Percentiles rank a stretch among this genome's conserved stretches.
Conservation (phyloP, 2,797 vertebrate genomes). For the Acipenser oxyrinchus region DNA sequence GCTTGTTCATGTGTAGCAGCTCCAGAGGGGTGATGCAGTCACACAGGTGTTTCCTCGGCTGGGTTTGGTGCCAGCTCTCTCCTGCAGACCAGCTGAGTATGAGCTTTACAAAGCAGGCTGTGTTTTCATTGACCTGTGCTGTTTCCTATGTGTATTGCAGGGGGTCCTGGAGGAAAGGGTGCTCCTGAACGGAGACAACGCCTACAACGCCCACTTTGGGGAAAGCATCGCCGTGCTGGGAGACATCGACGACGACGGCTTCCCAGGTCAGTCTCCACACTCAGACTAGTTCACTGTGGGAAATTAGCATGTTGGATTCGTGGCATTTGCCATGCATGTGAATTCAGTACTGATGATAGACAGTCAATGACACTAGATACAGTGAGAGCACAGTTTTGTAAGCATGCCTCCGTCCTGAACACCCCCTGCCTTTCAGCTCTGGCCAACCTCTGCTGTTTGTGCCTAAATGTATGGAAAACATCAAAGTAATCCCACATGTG, state of each 20-base stretch:
- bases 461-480: too few relatives aligned
- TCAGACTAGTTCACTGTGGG: too few relatives aligned
- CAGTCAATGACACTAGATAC: too few relatives aligned
- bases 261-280: conserved; percentile 66
- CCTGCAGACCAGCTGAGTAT: not conserved
- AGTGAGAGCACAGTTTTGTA: too few relatives aligned
- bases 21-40: not conserved
- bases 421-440: too few relatives aligned
- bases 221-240: conserved; percentile 80
- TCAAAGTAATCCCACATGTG: too few relatives aligned
- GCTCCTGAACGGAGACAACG: conserved; percentile 63
- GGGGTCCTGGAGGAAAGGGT: conserved; percentile 80
- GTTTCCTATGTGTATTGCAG: conserved; percentile 50
- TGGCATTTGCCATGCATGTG: too few relatives aligned
- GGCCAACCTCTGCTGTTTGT: too few relatives aligned
- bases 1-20: too few relatives aligned
- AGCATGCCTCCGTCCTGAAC: too few relatives aligned
- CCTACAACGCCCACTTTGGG: conserved; percentile 92
- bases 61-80: not conserved
- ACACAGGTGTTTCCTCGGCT: not conserved
- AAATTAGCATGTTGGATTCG: too few relatives aligned
- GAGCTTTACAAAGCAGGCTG: conserved; percentile 22
- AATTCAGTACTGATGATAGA: too few relatives aligned
- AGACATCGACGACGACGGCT: conserved; percentile 91
- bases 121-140: conserved; percentile 18